These are phyloP conservation scores for Heliconius eleuchia DNA, from an alignment of 1,140 invertebrate genomes.

Conservation along the genomic window DNA sequence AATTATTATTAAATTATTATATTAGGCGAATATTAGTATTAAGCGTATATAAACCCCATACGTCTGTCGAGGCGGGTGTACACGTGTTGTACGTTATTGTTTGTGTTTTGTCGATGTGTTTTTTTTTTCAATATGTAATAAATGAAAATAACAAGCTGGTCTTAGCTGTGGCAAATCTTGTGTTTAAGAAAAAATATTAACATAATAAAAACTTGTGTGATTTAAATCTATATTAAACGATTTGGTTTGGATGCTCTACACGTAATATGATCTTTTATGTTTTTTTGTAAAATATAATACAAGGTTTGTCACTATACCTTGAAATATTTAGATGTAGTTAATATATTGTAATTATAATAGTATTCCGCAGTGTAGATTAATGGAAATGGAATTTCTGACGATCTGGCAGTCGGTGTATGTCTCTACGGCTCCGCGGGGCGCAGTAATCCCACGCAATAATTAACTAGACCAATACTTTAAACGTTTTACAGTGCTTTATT, in stretches of 20 bases:
- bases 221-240: not conserved
- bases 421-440: slow-evolving; percentile 36
- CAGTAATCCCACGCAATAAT: slow-evolving; percentile 68
- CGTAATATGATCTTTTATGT: too few species aligned
- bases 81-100: slow-evolving; percentile 30
- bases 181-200: not conserved
- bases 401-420: slow-evolving; percentile 40
- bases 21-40: slow-evolving; percentile 74
- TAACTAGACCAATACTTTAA: slow-evolving; percentile 80
- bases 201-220: not conserved
- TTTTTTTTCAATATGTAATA: not conserved
- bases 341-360: slow-evolving; percentile 29
- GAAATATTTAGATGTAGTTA: slow-evolving; percentile 33
- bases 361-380: slow-evolving; percentile 38
- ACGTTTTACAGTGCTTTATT: slow-evolving; percentile 77
- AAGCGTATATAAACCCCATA: slow-evolving; percentile 74
- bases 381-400: slow-evolving; percentile 43
- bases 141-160: not conserved
- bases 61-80: slow-evolving; percentile 41
- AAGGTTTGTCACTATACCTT: slow-evolving; percentile 29
- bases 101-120: not conserved
- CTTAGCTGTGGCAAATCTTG: not conserved
- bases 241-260: not conserved
- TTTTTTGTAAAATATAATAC: not conserved
- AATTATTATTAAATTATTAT: slow-evolving; percentile 54